Evolutionary conservation across 2,888 invertebrate species (phyloP), one percentile per base, ranked within the genome.

Genomic region (Acleris literana): DNA sequence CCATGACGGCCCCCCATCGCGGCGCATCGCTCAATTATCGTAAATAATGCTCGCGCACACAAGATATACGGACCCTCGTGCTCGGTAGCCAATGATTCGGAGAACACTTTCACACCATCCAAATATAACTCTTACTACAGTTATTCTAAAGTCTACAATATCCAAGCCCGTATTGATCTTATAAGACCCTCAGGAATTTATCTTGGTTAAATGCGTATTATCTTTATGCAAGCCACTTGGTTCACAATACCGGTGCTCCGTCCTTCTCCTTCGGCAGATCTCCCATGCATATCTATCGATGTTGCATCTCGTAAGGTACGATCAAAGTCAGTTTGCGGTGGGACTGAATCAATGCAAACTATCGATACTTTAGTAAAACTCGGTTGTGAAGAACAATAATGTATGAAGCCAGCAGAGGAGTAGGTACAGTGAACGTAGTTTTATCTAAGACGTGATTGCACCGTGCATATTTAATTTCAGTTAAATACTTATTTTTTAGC

Each of bases 21-120:
- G 92, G 89, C 87, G 88, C 91, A 91, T 92, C 92, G 92, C 92
- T 92, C 92, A 92, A 92, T 92, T 92, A 92, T 92, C 92, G 92
- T 92, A 92, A 92, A 92, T 92, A 92, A 92, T 92, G 92, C 92
- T 91, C 90, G 89, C 90, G 75, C 91, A 91, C 90, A 90, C 86
- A 91, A 92, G 91, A 92, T 91, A 92, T 91, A 91, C 91, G 89
- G 85, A 84, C 85, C 86, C 82, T 83, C 77, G 82, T 16, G 71
- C 77, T 86, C 89, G 76, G 92, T 90, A 92, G 91, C 88, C 87
- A 79, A 83, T 83, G 88, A 86, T 83, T 88, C 78, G 83, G 84
- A 80, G 77, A 81, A 80, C 78, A 72, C 69, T 65, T 69, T 69
- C 70, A 70, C 70, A 68, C 60, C 80, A 76, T 73, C 67, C 74